Conservation (phyloP, 2,113 vertebrate species). For the Coregonus clupeaformis region DNA sequence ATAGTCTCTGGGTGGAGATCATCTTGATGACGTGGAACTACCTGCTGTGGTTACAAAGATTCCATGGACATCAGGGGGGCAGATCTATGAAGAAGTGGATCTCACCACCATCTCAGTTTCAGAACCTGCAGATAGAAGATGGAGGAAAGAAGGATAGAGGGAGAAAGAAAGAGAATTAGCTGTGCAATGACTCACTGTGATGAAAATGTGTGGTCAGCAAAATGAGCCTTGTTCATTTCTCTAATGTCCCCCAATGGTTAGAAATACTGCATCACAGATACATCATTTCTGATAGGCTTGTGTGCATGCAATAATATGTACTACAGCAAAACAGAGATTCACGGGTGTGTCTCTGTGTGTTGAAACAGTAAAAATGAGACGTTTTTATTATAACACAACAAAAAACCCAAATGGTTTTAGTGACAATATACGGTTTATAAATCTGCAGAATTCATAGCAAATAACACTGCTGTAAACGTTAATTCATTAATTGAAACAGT, state of each 20-base stretch:
- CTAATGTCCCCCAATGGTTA: neutral
- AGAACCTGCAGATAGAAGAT: conserved; percentile 47
- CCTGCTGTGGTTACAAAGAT: conserved; percentile 21
- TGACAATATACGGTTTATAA: neutral
- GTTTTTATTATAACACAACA: neutral
- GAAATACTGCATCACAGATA: neutral
- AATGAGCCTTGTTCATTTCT: conserved; percentile 1
- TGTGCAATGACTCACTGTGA: conserved; percentile 2
- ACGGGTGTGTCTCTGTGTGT: neutral
- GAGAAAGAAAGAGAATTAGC: conserved; percentile 20
- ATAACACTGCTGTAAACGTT: neutral
- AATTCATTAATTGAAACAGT: conserved; percentile 31
- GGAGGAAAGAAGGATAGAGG: conserved; percentile 8
- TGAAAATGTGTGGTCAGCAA: neutral
- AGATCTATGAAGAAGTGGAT: conserved; percentile 12
- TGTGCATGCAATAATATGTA: neutral
- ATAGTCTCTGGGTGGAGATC: conserved; percentile 30
- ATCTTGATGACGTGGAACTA: conserved; percentile 53
- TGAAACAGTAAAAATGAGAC: neutral
- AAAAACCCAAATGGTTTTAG: neutral
- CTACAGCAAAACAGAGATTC: neutral
- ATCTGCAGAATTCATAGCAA: neutral
- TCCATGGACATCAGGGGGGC: conserved; percentile 19
- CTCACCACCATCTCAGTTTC: conserved; percentile 28
- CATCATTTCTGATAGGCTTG: neutral